phyloP scores from a whole-genome alignment of 2,888 invertebrate species.

The Dendrolimus houi region DNA sequence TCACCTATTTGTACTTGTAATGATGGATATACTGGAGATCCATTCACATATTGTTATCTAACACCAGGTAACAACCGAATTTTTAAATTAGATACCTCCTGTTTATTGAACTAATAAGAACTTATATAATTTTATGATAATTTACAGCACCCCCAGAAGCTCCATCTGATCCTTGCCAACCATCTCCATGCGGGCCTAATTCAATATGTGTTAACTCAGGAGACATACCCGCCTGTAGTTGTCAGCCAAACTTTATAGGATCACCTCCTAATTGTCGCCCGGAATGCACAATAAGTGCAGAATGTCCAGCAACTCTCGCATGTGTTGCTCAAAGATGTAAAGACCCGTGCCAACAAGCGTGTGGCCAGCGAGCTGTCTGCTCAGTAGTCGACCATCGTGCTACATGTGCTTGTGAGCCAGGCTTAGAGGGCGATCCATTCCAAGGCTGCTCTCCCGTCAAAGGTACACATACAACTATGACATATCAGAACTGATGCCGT shows the following conservation, averaged over 20 bases:
- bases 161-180: slow-evolving; percentile 77
- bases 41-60: slow-evolving; percentile 79
- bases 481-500: neutral
- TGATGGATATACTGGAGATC: slow-evolving; percentile 82
- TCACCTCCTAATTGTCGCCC: slow-evolving; percentile 82
- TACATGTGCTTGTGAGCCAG: slow-evolving; percentile 78
- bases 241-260: slow-evolving; percentile 78
- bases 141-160: slow-evolving; percentile 32
- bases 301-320: slow-evolving; percentile 80
- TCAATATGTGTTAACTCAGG: slow-evolving; percentile 78
- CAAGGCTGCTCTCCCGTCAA: slow-evolving; percentile 63
- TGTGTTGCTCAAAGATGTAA: slow-evolving; percentile 79
- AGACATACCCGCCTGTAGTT: slow-evolving; percentile 79
- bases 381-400: slow-evolving; percentile 80
- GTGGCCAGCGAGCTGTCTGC: slow-evolving; percentile 76
- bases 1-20: slow-evolving; percentile 85
- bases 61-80: slow-evolving; percentile 62
- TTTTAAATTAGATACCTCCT: neutral
- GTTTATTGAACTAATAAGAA: neutral
- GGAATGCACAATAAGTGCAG: slow-evolving; percentile 81
- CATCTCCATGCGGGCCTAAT: slow-evolving; percentile 82
- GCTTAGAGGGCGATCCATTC: slow-evolving; percentile 80
- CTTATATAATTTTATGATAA: neutral
- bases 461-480: slow-evolving; percentile 37
- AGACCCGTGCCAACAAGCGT: slow-evolving; percentile 82